Evolutionary conservation across 2,888 invertebrate species (phyloP).

Genomic region (Platycheirus albimanus): DNA sequence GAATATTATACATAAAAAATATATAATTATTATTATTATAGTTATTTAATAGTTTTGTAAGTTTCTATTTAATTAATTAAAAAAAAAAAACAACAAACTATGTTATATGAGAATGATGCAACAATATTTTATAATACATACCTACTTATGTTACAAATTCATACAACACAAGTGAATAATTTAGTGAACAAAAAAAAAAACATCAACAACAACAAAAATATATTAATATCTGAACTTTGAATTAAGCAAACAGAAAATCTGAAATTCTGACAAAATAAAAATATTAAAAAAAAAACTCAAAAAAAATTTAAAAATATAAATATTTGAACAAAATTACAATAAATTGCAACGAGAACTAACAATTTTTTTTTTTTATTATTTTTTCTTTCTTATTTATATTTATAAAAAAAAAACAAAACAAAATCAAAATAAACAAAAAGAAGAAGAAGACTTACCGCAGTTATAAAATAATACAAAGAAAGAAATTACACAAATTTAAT

Average conservation of each 20-base stretch:
- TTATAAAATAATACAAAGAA: no score
- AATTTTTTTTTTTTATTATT: conserved; percentile 31
- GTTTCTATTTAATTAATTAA: conserved; percentile 73
- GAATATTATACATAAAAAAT: conserved; percentile 41
- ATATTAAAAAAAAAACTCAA: conserved; percentile 25
- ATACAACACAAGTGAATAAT: conserved; percentile 64
- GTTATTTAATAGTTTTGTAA: conserved; percentile 75
- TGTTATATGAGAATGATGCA: conserved; percentile 66
- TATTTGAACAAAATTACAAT: conserved; percentile 41
- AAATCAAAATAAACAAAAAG: no score
- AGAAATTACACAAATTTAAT: no score
- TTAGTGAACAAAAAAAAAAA: conserved; percentile 39
- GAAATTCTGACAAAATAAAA: conserved; percentile 50
- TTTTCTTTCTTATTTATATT: conserved; percentile 29
- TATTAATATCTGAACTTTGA: conserved; percentile 31
- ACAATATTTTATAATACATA: conserved; percentile 59
- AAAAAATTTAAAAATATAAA: conserved; percentile 27
- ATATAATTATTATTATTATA: conserved; percentile 65
- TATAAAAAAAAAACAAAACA: no score
- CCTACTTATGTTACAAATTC: conserved; percentile 53
- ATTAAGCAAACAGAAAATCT: conserved; percentile 47
- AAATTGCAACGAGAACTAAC: conserved; percentile 62
- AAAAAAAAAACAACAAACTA: no score
- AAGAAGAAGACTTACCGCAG: conserved; percentile 13
- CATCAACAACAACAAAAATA: no score